Conservation (phyloP, 1,140 invertebrate species). For the Agrilus planipennis region DNA sequence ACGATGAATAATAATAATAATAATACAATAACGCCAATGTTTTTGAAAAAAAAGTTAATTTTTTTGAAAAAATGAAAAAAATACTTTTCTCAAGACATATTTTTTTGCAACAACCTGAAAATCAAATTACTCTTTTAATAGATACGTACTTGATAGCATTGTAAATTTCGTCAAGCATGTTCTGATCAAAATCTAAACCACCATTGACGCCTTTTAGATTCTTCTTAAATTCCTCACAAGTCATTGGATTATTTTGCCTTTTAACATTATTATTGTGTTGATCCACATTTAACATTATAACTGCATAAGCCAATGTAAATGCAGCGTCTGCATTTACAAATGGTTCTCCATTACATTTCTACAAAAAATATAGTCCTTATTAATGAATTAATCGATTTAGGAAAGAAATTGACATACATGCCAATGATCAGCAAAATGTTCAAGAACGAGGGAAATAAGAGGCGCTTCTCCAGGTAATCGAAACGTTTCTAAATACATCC, state of each 20-base stretch:
- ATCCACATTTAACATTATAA: conserved; percentile 99
- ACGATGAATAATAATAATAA: no score
- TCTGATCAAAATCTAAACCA: conserved; percentile 83
- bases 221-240: conserved; percentile 75
- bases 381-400: no score
- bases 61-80: no score
- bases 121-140: no score
- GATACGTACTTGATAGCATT: conserved; percentile 80
- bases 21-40: no score
- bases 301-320: conserved; percentile 93
- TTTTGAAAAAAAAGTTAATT: no score
- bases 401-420: conserved; percentile 52
- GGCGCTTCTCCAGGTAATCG: conserved; percentile 95
- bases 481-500: conserved; percentile 92
- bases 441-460: conserved; percentile 86
- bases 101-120: no score
- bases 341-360: conserved; percentile 84
- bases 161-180: conserved; percentile 91
- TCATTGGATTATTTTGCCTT: conserved; percentile 90
- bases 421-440: conserved; percentile 96
- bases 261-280: conserved; percentile 98
- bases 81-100: no score
- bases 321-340: conserved; percentile 93
- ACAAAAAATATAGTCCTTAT: no score
- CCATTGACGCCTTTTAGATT: conserved; percentile 93